phyloP scores from a whole-genome alignment of 2,113 vertebrate species.

The Erpornis zantholeuca region DNA sequence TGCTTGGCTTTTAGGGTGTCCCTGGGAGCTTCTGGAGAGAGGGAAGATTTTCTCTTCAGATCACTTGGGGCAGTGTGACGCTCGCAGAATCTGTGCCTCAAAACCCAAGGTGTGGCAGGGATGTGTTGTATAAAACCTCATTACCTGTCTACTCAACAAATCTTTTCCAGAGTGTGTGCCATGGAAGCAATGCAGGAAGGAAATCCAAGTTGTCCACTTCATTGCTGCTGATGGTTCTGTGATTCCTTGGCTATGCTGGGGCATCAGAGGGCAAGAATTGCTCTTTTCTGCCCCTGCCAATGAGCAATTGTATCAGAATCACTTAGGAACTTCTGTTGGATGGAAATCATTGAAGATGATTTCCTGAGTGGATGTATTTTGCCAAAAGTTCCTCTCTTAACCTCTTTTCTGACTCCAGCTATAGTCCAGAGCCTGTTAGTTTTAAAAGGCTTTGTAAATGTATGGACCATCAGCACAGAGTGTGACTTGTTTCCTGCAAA shows the following conservation, averaged over 20 bases:
- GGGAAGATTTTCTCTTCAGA: neutral
- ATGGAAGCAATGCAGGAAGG: neutral
- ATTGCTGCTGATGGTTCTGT: neutral
- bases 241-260: neutral
- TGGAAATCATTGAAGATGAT: neutral
- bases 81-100: neutral
- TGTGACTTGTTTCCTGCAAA: neutral
- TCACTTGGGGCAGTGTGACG: neutral
- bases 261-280: neutral
- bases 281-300: neutral
- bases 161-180: neutral
- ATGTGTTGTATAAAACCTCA: neutral
- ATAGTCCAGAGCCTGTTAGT: neutral
- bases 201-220: neutral
- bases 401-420: neutral
- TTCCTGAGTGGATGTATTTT: neutral
- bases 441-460: neutral
- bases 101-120: neutral
- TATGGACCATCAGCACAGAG: accelerated
- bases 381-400: neutral
- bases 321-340: neutral
- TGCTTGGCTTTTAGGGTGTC: neutral
- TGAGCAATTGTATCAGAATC: neutral
- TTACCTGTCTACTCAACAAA: neutral
- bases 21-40: neutral